Base-by-base conservation (phyloP, 1,140 invertebrate genomes). In the Asbolus verrucosus region DNA sequence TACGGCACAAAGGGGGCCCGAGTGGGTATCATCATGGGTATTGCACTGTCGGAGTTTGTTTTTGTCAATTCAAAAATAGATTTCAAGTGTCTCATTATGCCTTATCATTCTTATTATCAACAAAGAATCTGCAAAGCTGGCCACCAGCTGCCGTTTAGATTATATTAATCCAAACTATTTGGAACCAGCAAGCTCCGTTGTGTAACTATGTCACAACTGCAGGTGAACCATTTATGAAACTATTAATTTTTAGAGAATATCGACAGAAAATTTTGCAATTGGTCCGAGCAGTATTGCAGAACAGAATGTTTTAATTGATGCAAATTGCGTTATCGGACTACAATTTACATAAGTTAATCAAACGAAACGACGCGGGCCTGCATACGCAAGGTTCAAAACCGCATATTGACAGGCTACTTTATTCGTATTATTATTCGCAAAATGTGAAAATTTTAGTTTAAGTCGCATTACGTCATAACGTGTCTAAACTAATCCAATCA, bases 261-360 rank as follows among this genome's bases (percentile, higher is more conserved):
- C 39, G 5, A 9, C 3, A 6, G 39, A 14, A 18, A 43, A 14
- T 43, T 43, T 43, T 43, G 39, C 39, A 43, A 43, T 11, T 43
- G 39, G 5, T 43, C 15, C 15, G 15, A 43, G 15, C 11, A 13
- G 27, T 54, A 54, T 54, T 54, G 46, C 46, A 54, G 21, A 54
- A 1, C 27, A 24, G 46, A 54, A 27, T 13, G 41, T 54, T 54
- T 54, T 54, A 54, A 54, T 54, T 54, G 46, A 54, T 54, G 19
- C 46, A 54, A 54, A 54, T 54, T 54, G 21, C 46, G 46, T 54
- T 54, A 54, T 54, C 19, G 46, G 46, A 54, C 24, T 27, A 21
- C 27, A 54, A 27, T 54, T 54, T 54, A 54, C 46, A 21, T 54
- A 54, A 54, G 46, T 54, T 16, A 43, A 36, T 36, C 33, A n/a